Conservation (phyloP, 2,797 vertebrate genomes). For the Gallinago solitaria region DNA sequence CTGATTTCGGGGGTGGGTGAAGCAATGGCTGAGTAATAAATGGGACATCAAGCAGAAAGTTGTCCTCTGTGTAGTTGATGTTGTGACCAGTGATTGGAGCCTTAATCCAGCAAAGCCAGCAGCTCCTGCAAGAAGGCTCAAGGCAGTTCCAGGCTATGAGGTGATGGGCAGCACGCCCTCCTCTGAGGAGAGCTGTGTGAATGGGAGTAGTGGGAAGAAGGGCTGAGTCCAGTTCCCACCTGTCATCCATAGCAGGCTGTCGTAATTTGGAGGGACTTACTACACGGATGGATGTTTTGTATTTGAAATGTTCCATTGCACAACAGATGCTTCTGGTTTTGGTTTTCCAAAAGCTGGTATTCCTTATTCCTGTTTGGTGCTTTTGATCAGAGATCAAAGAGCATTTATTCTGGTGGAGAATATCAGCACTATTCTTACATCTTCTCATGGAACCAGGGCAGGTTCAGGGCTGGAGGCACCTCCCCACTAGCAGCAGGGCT, state of each 20-base stretch:
- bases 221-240: background rate
- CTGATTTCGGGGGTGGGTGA: background rate
- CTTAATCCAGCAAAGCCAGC: background rate
- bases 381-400: background rate
- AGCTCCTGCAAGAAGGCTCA: background rate
- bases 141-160: background rate
- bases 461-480: background rate
- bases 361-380: background rate
- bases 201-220: background rate
- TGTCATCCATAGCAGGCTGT: background rate
- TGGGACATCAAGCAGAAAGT: background rate
- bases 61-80: background rate
- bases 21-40: background rate
- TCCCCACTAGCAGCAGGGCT: background rate
- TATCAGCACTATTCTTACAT: background rate
- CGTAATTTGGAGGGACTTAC: background rate
- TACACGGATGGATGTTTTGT: accelerated
- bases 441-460: background rate
- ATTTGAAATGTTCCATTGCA: background rate
- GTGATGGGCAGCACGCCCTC: background rate
- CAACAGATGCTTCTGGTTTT: background rate
- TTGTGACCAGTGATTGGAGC: background rate
- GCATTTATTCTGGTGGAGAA: background rate
- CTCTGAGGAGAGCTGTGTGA: background rate
- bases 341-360: background rate